phyloP scores from a whole-genome alignment of 2,797 vertebrate species.

The Neosilurus hyrtlii region DNA sequence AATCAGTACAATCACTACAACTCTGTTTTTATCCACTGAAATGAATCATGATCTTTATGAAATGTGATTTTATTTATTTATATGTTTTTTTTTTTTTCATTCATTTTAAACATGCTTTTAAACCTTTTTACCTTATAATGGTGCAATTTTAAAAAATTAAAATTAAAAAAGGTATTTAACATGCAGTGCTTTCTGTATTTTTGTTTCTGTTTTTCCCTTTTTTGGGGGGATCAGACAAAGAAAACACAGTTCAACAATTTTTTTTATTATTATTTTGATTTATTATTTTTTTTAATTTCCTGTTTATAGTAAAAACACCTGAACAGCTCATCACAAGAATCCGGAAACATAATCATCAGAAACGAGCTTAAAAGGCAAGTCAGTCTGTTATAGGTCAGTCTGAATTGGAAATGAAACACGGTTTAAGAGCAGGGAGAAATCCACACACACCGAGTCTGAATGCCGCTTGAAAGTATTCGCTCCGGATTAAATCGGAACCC shows the following conservation, averaged over 20 bases:
- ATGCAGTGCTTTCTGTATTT: conserved; percentile 13
- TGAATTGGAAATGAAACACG: conserved; percentile 30
- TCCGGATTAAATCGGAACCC: conserved; percentile 33
- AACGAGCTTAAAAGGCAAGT: conserved; percentile 57
- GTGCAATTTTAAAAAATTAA: not conserved
- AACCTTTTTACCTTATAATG: not conserved
- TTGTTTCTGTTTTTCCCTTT: conserved; percentile 17
- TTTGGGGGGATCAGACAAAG: too few relatives aligned
- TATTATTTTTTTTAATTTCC: conserved; percentile 34
- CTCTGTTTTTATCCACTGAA: conserved; percentile 33
- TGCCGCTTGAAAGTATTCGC: conserved; percentile 53
- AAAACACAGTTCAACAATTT: conserved; percentile 3
- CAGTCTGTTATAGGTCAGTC: conserved; percentile 55
- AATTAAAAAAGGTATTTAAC: not conserved
- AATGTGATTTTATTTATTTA: too few relatives aligned
- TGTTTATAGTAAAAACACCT: conserved; percentile 56
- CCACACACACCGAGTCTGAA: conserved; percentile 47
- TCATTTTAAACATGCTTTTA: conserved; percentile 16
- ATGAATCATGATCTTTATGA: not conserved
- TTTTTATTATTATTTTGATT: not conserved
- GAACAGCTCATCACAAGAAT: conserved; percentile 56
- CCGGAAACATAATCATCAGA: conserved; percentile 59
- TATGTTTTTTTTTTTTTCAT: too few relatives aligned
- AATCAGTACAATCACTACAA: not conserved
- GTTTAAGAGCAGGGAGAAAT: conserved; percentile 49